phyloP scores from a whole-genome alignment of 2,797 vertebrate species.

The Periophthalmus magnuspinnatus region DNA sequence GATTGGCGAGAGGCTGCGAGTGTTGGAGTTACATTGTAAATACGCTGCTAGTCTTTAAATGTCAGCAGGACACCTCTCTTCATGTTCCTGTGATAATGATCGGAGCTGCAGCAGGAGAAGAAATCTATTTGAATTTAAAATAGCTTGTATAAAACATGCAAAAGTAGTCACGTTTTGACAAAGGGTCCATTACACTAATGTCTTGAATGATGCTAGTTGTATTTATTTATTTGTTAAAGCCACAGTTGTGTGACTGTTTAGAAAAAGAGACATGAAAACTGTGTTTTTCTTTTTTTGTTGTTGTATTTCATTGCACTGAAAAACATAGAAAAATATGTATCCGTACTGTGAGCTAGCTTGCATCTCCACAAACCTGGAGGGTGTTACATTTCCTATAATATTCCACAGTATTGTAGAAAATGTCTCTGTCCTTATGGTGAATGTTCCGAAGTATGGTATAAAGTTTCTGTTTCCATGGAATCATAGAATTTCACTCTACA shows the following conservation, averaged over 20 bases:
- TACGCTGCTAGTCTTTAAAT: constrained; percentile 14
- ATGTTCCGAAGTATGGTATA: too few relatives aligned
- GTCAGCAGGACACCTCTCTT: constrained; percentile 10
- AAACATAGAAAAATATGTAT: too few relatives aligned
- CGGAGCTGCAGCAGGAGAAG: background rate
- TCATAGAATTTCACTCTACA: too few relatives aligned
- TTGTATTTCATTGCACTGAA: too few relatives aligned
- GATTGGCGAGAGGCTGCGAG: background rate
- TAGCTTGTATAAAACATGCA: constrained; percentile 7
- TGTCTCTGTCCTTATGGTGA: too few relatives aligned
- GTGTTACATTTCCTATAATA: too few relatives aligned
- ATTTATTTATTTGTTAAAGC: background rate
- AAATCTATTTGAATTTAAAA: constrained; percentile 4
- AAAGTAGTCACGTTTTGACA: constrained; percentile 10
- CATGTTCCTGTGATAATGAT: constrained; percentile 3
- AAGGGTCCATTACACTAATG: constrained; percentile 3
- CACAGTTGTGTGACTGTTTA: background rate
- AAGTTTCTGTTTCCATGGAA: too few relatives aligned
- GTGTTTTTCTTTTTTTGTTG: too few relatives aligned
- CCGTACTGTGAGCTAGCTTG: too few relatives aligned
- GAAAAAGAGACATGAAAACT: background rate
- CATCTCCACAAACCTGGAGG: too few relatives aligned
- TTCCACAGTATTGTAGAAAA: too few relatives aligned
- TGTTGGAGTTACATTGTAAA: constrained; percentile 11
- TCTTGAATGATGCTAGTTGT: background rate